Percentiles rank a stretch among this genome's conserved stretches.
Conservation (phyloP, 2,113 vertebrate genomes). For the Bothrops jararaca region DNA sequence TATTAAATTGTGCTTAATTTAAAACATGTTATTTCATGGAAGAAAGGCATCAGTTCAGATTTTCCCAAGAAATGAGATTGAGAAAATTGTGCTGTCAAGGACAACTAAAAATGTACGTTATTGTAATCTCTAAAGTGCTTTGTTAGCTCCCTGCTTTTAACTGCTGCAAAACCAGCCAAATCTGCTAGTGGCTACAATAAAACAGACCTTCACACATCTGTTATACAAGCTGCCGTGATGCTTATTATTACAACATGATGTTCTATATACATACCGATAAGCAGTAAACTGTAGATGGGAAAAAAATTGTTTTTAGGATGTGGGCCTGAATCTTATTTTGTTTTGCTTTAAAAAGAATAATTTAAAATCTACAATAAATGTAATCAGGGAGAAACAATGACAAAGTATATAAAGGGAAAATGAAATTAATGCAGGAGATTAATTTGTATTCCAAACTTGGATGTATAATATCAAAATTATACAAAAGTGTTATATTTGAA, state of each 20-base stretch:
- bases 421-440: background rate
- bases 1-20: background rate
- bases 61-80: background rate
- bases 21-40: constrained; percentile 13
- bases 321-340: background rate
- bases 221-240: background rate
- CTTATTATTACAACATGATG: background rate
- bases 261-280: background rate
- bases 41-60: constrained; percentile 1
- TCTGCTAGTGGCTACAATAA: background rate
- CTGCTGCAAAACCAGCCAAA: background rate
- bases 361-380: background rate
- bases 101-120: constrained; percentile 4
- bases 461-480: background rate
- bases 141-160: background rate
- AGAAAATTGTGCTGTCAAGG: constrained; percentile 11
- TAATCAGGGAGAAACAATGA: background rate
- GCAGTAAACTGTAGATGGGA: too few relatives aligned
- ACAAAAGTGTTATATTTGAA: background rate
- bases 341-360: background rate
- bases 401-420: background rate
- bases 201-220: background rate
- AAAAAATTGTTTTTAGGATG: background rate
- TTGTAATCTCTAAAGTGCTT: background rate
- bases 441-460: background rate